phyloP scores from a whole-genome alignment of 2,888 invertebrate genomes.

The Cephus rjabovi region DNA sequence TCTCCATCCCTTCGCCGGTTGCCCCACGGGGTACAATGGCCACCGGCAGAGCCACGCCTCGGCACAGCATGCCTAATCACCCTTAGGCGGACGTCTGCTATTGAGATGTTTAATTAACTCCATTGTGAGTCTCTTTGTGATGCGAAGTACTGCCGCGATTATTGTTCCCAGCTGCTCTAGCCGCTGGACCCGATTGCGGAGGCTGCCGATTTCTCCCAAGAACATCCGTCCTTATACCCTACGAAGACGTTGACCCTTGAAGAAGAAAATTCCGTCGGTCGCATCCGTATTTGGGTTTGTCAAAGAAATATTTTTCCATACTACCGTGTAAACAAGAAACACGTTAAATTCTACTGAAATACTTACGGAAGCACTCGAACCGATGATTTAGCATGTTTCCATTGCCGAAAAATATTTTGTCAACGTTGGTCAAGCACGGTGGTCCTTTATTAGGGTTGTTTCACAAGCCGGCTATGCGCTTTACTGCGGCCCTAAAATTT shows the following conservation, averaged over 20 bases:
- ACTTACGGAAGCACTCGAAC: background rate
- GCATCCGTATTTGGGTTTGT: background rate
- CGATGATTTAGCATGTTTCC: slow-evolving; percentile 16
- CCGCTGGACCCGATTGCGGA: background rate
- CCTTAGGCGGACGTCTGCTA: slow-evolving; percentile 59
- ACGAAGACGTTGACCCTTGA: background rate
- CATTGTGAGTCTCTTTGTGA: slow-evolving; percentile 40
- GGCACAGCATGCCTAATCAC: slow-evolving; percentile 59
- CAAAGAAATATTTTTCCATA: background rate
- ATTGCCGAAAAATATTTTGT: slow-evolving; percentile 22
- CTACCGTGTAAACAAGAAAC: background rate
- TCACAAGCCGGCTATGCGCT: slow-evolving; percentile 16
- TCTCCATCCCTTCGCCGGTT: slow-evolving; percentile 28
- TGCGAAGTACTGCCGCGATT: slow-evolving; percentile 2
- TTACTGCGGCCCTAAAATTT: slow-evolving; percentile 25
- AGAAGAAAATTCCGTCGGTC: too few species aligned
- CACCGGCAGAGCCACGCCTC: slow-evolving; percentile 55
- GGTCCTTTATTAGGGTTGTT: slow-evolving; percentile 11
- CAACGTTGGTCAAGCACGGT: slow-evolving; percentile 9
- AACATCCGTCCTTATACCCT: background rate
- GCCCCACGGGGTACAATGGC: slow-evolving; percentile 48
- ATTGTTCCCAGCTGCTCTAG: background rate
- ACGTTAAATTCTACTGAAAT: background rate
- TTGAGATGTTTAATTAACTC: slow-evolving; percentile 65
- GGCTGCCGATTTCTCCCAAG: background rate